Base-by-base conservation (phyloP, 64 coral and sea anemone genomes). In the Trachythela sp. region DNA sequence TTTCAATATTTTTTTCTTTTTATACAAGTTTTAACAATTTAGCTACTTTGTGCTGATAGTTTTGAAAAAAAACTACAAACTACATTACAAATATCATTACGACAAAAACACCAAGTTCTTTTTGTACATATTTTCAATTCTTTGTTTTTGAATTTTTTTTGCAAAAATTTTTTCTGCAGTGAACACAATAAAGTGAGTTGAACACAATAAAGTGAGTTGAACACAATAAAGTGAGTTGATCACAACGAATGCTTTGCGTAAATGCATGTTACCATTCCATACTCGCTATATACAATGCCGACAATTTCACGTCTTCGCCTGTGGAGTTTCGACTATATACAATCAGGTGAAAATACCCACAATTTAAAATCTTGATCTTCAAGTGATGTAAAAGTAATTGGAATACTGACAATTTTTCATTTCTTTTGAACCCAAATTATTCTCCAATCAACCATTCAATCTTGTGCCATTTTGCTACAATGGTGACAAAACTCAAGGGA, bases 261-360 rank as follows among this genome's bases (percentile, higher is more conserved):
- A 80, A 80, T 80, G 37, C 75, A 80, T 80, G 75, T 36, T 37
- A 37, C 37, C 75, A 80, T 80, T 80, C 30, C 75, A 35, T 29
- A 15, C 9, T 29, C 13, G 37, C 20, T 34, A 9, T 29, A 8
- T 5, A 13, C 26, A 80, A 39, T 36, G 26, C 26, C 56, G 8
- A 22, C 3, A 64, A 64, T 26, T 17, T n/a, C 56, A 64, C 1
- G 7, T 24, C 56, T 27, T 64, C 22, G 18, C 15, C 54, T 59
- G 71, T 11, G 15, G 35, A 35, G 15, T 20, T 17, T 9, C 20
- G 13, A 39, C 33, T 80, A 80, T 80, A 15, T 80, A 80, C 75
- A 80, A 80, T 20, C 75, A 80, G 75, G 31, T 80, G 20, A 15
- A 39, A 39, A 80, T 80, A 80, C 75, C 75, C 33, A 80, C 75